phyloP scores from a whole-genome alignment of 2,113 vertebrate species.

The Mixornis gularis region DNA sequence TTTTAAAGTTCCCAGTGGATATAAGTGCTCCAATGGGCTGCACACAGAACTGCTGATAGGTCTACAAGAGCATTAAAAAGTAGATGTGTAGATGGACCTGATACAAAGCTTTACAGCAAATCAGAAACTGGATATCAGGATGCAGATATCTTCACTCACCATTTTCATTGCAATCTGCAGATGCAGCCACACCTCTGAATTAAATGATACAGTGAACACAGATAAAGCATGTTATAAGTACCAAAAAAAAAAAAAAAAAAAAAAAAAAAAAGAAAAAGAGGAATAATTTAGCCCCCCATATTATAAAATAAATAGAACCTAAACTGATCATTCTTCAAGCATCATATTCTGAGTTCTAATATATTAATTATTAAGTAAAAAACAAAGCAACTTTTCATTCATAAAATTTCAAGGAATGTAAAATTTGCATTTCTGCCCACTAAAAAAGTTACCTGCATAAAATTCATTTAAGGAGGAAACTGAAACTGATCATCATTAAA shows the following conservation, averaged over 20 bases:
- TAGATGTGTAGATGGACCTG: background rate
- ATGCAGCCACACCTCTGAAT: background rate
- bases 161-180: background rate
- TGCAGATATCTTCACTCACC: background rate
- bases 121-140: background rate
- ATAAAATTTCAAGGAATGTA: background rate
- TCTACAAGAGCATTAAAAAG: background rate
- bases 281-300: fast-evolving
- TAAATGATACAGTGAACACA: background rate
- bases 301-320: background rate
- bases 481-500: background rate
- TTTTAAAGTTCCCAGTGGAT: background rate
- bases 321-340: background rate
- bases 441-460: background rate
- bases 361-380: background rate
- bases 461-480: background rate
- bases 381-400: background rate
- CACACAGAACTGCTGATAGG: background rate
- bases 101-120: background rate
- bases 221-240: background rate
- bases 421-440: background rate
- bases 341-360: background rate
- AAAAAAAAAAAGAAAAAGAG: background rate
- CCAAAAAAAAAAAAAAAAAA: fast-evolving
- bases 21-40: background rate